Conservation (phyloP, 2,113 vertebrate genomes). For the Tachuris rubrigastra region DNA sequence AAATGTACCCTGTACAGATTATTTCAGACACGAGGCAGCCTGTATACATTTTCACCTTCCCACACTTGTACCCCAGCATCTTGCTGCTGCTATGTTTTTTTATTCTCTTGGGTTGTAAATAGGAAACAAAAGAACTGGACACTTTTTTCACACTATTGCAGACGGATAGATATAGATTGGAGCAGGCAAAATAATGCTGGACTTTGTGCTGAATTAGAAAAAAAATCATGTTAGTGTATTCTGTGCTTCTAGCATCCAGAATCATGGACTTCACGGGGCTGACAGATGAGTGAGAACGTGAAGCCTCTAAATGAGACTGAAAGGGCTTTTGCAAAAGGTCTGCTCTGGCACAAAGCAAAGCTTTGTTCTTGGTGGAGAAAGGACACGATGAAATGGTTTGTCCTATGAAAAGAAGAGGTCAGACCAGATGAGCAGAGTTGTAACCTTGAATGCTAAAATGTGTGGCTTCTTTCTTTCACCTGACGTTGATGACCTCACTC, state of each 20-base stretch:
- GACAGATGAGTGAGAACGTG: neutral
- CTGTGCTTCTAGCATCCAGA: neutral
- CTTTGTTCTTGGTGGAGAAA: neutral
- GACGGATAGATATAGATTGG: neutral
- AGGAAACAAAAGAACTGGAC: conserved; percentile 15
- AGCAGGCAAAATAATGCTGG: neutral
- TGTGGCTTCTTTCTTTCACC: neutral
- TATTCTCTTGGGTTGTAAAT: conserved; percentile 5
- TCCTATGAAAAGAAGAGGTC: neutral
- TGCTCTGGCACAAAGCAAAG: neutral
- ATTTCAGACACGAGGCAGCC: conserved; percentile 35
- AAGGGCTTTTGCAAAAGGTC: neutral
- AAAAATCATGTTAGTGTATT: neutral
- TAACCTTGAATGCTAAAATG: neutral
- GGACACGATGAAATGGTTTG: neutral
- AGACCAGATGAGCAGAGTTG: neutral
- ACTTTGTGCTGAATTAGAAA: neutral
- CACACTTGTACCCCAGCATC: conserved; percentile 36
- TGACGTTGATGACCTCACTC: neutral
- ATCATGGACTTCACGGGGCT: neutral
- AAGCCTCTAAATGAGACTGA: neutral
- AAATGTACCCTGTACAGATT: conserved; percentile 35
- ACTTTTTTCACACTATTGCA: neutral
- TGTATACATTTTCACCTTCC: conserved; percentile 63
- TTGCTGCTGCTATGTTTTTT: conserved; percentile 32